A percentile compares a stretch with the other conserved stretches of the same genome.
phyloP scores from a whole-genome alignment of 1,140 invertebrate genomes.

The Wasmannia auropunctata region DNA sequence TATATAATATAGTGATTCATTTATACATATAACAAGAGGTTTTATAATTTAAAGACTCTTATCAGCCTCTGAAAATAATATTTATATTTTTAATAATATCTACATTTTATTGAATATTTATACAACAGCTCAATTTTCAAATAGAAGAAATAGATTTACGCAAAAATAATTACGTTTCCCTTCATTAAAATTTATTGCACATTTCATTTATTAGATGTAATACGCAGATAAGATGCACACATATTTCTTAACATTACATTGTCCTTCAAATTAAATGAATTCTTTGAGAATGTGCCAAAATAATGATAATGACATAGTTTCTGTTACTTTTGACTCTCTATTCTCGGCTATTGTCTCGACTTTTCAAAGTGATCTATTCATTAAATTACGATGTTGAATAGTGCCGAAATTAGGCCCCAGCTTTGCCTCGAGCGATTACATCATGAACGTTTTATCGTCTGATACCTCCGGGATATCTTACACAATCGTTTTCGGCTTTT shows the following conservation, averaged over 20 bases:
- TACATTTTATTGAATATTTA: conserved; percentile 1
- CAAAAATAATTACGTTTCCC: background rate
- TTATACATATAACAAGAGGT: background rate
- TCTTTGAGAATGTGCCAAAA: background rate
- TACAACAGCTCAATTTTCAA: background rate
- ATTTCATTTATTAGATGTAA: background rate
- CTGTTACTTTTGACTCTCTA: background rate
- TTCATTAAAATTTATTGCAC: background rate
- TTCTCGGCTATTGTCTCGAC: background rate
- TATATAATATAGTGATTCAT: background rate
- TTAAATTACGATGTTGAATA: conserved; percentile 11
- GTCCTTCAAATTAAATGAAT: background rate
- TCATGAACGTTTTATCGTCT: background rate
- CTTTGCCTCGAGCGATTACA: background rate
- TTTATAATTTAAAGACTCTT: conserved; percentile 21
- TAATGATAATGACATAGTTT: background rate
- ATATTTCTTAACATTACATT: background rate
- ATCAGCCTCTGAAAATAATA: background rate
- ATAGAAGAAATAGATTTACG: background rate
- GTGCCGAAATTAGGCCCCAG: background rate
- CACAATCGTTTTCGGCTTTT: background rate
- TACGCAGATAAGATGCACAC: background rate
- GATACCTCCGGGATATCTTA: conserved; percentile 12
- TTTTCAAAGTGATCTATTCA: background rate
- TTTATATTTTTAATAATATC: conserved; percentile 10